Evolutionary conservation across 2,797 vertebrate species (phyloP), one percentile per base, ranked within the genome.

Genomic region (Pristis pectinata): DNA sequence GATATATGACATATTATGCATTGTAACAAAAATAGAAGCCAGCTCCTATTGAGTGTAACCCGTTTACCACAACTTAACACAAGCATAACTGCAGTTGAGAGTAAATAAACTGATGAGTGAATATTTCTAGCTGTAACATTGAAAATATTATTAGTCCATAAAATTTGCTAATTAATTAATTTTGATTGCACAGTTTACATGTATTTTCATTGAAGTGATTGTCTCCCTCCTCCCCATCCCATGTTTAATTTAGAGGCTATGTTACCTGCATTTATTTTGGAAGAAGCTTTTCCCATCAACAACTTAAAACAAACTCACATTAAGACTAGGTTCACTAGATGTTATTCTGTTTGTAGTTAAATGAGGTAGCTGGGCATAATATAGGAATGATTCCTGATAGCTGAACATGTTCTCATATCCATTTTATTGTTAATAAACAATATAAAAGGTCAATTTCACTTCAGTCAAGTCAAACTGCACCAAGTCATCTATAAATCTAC

Each of bases 371-470:
- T 61, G 27, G 53, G 53, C 15, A 27, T 59, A 87, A 61, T 61
- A 87, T 56, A 61, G 83, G 83, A 87, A n/a, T 15, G 24, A 87
- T 87, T 56, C 49, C 49, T 59, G 27, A 34, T 53, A 7, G 2
- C 53, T 2, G 49, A 87, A 59, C 83, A 87, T 59, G 9, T 22
- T 44, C 37, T 24, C 5, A 80, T 27, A 85, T 53, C 44, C 49
- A 30, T 83, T 56, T 83, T 56, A 34, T 27, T 87, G 83, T 59
- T 13, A 87, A 19, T 87, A n/a, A 30, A 44, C 61, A 70, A 24
- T 93, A 37, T 93, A 93, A 93, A 34, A 93, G n/a, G 9, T 41
- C 22, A 70, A 72, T 93, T 93, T 49, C 61, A 44, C 64, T 67
- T 70, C 22, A 41, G 67, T 70, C 61, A 70, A 61, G 22, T 67